Evolutionary conservation across 1,140 invertebrate species (phyloP), one percentile per base, ranked within the genome.

Genomic region (Bombus superbus): DNA sequence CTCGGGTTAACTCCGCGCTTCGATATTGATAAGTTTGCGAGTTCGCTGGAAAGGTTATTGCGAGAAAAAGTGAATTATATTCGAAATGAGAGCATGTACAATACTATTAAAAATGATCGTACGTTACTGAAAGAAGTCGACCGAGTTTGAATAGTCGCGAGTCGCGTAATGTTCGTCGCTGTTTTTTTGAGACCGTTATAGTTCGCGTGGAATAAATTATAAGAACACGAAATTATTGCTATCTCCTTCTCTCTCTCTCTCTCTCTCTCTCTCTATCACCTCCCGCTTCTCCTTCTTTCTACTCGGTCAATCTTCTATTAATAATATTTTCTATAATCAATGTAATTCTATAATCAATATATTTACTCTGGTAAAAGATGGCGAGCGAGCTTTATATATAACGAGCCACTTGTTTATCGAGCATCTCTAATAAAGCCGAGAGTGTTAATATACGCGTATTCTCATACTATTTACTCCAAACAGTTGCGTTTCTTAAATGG

Each of bases 391-490:
- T 53, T 35, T 75, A 75, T 75, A 75, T 53, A 75, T 35, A 75
- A n/a, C 73, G 28, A 53, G 35, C 32, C 42, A 75, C 73, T 75
- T 75, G 32, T 53, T 75, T 75, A 53, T 75, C 73, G 73, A 10
- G 9, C 73, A 13, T 6, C 10, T 53, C 44, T 75, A 75, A 53
- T 42, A 18, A 53, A 75, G 44, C 22, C 32, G 53, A 75, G 28
- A 75, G 35, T 8, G 6, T 53, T 53, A 53, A 35, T 35, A 35
- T 0, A 73, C 11, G 3, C 2, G 22, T 2, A 25, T 25, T 3
- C 35, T 8, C 15, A 1, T 35, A 22, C 32, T 1, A 10, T 6
- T 4, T 35, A 22, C 25, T 35, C n/a, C 3, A 8, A 6, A 53
- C 3, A 35, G 13, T 74, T 15, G 13, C 9, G 6, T 32, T 32